Base-by-base conservation (phyloP, 2,797 vertebrate genomes). In the Huso huso region DNA sequence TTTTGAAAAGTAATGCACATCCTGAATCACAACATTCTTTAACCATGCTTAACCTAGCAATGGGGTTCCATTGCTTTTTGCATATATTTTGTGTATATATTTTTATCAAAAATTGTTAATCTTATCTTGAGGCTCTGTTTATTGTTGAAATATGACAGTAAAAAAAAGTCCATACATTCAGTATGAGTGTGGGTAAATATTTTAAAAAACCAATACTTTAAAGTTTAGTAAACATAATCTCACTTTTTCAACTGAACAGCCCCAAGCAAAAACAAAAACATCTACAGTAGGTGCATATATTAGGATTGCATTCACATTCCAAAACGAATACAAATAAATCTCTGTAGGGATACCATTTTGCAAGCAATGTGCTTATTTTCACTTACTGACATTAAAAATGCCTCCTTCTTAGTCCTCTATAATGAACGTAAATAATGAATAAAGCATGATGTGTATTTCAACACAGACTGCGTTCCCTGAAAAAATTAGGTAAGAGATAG, bases 391-490 rank as follows among this genome's bases (percentile, higher is more conserved):
- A 62, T 62, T 48, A 62, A 62, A 62, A 62, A 62, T 62, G 61
- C 15, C 18, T 23, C 37, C 61, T 18, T 62, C 61, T 62, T 62
- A 9, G 48, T 6, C 10, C 61, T 62, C 9, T 37, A 12, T n/a
- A 62, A 62, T 62, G 18, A 48, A 62, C 61, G 37, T 62, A 48
- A 62, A 62, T 62, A 62, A 62, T 62, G 61, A 62, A 62, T 62
- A 62, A 12, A 62, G 13, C 18, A 37, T 10, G 23, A 37, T 62
- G 18, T 62, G 61, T 1, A 23, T 62, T 62, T 48, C 61, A 7
- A 62, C 5, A 37, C 10, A 62, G 6, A 37, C 18, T 62, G 61
- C 11, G 10, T 58, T 58, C 12, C 55, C 3, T 58, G 55, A 58
- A 58, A n/a, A 58, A 11, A 58, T 58, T 58, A 37, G 37, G 37